Evolutionary conservation across 1,140 invertebrate species (phyloP), one percentile per base, ranked within the genome.

Genomic region (Vanessa tameamea): DNA sequence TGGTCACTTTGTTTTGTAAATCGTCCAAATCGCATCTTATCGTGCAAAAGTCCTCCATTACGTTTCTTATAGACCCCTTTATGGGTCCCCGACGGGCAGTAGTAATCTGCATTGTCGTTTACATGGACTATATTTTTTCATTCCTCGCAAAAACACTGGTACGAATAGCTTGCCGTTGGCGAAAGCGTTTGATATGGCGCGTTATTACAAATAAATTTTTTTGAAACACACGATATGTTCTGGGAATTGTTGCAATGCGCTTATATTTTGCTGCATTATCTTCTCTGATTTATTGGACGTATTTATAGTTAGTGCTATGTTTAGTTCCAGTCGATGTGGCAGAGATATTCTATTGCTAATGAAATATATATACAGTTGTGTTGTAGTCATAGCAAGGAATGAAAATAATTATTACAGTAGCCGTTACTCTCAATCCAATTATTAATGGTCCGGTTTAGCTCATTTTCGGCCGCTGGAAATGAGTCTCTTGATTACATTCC

Each of bases 61-160:
- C 79, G 77, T 85, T 84, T 83, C 87, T 89, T 87, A 81, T 88
- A 81, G 80, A 83, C 82, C 85, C 87, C 87, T 90, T 86, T 88
- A 87, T 85, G 79, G 81, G 84, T 87, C 88, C 85, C 88, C 76
- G 77, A 69, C 76, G 88, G 84, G 83, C 82, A 89, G 81, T 91
- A 88, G 88, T 90, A 90, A 88, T 91, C 88, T 91, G 84, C 87
- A 90, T 91, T 91, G 84, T 87, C 87, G 83, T 90, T 91, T 88
- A 89, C 84, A 87, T 87, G 82, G 77, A 82, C 84, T 78, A 87
- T 88, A 89, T 89, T 90, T 89, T 87, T 88, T 87, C 84, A 87
- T 87, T 89, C 78, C 76, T 82, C 78, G 78, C 83, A 88, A 89
- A 89, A 90, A 86, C 82, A 79, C 74, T 76, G 74, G 71, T 81